A percentile compares a stretch with the other conserved stretches of the same genome.
These are phyloP conservation scores for Sparidentex hasta DNA, from an alignment of 2,797 vertebrate species.

Conservation along the genomic window DNA sequence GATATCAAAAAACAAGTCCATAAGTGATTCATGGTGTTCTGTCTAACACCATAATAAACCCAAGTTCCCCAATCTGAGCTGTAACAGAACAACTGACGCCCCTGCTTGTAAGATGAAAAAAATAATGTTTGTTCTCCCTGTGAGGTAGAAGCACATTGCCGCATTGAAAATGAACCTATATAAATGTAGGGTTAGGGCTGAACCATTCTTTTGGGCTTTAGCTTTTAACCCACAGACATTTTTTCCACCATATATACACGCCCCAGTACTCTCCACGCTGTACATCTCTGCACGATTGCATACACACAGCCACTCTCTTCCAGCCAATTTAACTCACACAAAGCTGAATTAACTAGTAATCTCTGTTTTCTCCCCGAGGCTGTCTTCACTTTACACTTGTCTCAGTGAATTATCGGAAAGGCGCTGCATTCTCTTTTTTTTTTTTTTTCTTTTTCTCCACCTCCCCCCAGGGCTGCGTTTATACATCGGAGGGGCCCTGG, in stretches of 20 bases:
- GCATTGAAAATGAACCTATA: constrained; percentile 12
- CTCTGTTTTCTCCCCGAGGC: constrained; percentile 62
- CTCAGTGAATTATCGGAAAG: constrained; percentile 65
- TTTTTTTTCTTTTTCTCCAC: too few relatives aligned
- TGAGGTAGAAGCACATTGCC: not conserved
- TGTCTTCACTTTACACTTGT: constrained; percentile 68
- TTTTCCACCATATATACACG: constrained; percentile 6
- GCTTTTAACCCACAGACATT: not conserved
- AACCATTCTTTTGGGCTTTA: constrained; percentile 17
- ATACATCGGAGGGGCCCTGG: constrained; percentile 16
- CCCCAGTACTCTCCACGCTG: not conserved
- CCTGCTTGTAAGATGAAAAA: not conserved
- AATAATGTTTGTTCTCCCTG: constrained; percentile 2
- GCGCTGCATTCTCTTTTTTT: constrained; percentile 35
- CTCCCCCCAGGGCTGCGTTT: constrained; percentile 33
- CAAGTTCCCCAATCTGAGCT: not conserved
- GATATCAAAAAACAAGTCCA: too few relatives aligned
- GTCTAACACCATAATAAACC: constrained; percentile 13
- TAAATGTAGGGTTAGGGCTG: constrained; percentile 1
- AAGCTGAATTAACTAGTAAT: constrained; percentile 73
- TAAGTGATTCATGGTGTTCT: not conserved
- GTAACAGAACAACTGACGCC: not conserved
- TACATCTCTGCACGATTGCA: not conserved
- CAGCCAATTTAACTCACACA: constrained; percentile 74
- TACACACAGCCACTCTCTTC: constrained; percentile 47